Evolutionary conservation across 2,888 invertebrate genomes (phyloP), one percentile per base, ranked within the genome.

Genomic region (Ypsolopha sequella): DNA sequence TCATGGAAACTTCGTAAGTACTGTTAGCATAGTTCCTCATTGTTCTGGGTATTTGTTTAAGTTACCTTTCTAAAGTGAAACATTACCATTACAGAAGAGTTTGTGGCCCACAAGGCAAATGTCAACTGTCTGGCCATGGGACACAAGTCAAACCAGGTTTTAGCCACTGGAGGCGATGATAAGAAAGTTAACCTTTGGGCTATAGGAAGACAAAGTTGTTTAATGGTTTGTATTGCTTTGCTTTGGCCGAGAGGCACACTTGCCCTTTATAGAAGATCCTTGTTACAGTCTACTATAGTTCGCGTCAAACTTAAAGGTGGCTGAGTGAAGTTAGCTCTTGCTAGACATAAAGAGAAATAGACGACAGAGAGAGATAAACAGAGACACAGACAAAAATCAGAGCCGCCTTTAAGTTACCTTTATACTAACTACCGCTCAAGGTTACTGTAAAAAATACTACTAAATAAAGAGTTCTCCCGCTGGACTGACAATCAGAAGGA

Each of bases 181-280:
- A 95, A 96, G 75, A 97, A 97, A 84, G 97, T 98, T 51, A 98
- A 98, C 81, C 85, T 98, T 60, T 98, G 98, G 98, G 96, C 97
- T 10, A 94, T 98, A 58, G 98, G 97, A 41, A 95, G 97, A 71
- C 93, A 95, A 66, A 95, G 95, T 76, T 97, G 97, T 85, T 94
- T 98, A 68, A 95, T 98, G 97, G 95, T 95, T 33, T 11, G 13
- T 36, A 47, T 45, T 8, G 14, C 50, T 45, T 24, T 24, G 24
- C 24, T 24, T 24, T 24, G 24, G 24, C 24, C 4, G 24, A 24
- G 24, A 2, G 24, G 24, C 24, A 24, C 24, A 24, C 24, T 24
- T 24, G 24, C 24, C 2, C 24, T 24, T 24, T 2, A 4, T 4
- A 24, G 24, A 24, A 24, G 24, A 24, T 24, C 24, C 11, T 48